A percentile compares a stretch with the other conserved stretches of the same genome.
Evolutionary conservation across 2,888 invertebrate species (phyloP).

Genomic region (Exocentrus adspersus): DNA sequence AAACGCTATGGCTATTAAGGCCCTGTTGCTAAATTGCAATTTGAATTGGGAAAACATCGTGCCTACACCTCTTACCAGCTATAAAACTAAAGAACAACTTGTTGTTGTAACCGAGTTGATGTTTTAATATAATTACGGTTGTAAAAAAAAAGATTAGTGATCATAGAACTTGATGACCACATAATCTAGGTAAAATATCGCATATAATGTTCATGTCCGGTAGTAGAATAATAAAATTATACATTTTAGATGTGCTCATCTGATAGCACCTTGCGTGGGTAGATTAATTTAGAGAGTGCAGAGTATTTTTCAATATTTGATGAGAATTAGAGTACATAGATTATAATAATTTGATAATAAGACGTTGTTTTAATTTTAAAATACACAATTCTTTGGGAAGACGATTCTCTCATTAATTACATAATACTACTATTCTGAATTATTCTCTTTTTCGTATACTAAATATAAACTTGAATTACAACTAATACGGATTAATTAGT

Average conservation of each 20-base stretch:
- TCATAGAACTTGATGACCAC: slow-evolving; percentile 3
- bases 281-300: background rate
- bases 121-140: background rate
- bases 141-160: background rate
- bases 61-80: background rate
- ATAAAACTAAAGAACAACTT: background rate
- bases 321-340: no score
- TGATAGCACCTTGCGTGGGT: background rate
- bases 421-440: no score
- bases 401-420: no score
- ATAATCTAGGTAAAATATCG: slow-evolving; percentile 1
- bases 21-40: slow-evolving; percentile 37
- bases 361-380: no score
- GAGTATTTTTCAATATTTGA: slow-evolving; percentile 3
- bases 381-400: no score
- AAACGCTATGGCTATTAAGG: slow-evolving; percentile 40
- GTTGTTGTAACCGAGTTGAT: background rate
- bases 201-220: background rate
- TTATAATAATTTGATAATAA: no score
- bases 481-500: no score
- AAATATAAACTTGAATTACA: no score
- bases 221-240: slow-evolving; percentile 7
- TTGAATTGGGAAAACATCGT: slow-evolving; percentile 36
- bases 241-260: slow-evolving; percentile 7
- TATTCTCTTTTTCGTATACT: no score